Conservation (phyloP, 1,140 invertebrate genomes). For the Idris sp. region DNA sequence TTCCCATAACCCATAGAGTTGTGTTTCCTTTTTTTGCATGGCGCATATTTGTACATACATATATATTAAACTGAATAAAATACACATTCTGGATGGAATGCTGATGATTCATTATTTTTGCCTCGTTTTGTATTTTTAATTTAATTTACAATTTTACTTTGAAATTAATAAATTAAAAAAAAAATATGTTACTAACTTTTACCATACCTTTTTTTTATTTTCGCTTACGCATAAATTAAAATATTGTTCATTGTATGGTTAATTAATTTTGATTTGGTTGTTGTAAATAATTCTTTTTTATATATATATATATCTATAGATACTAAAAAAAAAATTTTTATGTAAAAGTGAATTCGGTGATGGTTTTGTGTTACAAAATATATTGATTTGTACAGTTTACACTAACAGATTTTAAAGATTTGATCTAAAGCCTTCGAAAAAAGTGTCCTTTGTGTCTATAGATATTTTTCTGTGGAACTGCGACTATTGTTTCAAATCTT, state of each 20-base stretch:
- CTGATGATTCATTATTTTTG: conserved; percentile 31
- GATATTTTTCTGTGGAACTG: conserved; percentile 29
- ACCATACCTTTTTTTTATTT: conserved; percentile 1
- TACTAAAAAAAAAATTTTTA: too few species aligned
- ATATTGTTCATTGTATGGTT: conserved; percentile 7
- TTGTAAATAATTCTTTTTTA: neutral
- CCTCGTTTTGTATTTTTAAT: conserved; percentile 18
- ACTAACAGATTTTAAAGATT: conserved; percentile 10
- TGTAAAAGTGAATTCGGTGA: conserved; percentile 5
- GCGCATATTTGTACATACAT: conserved; percentile 48
- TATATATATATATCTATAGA: too few species aligned
- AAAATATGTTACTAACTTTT: conserved; percentile 32
- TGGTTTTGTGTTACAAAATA: conserved; percentile 8
- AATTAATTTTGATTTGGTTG: neutral
- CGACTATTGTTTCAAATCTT: conserved; percentile 28
- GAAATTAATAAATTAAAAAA: too few species aligned
- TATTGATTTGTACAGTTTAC: conserved; percentile 10
- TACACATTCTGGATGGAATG: conserved; percentile 47
- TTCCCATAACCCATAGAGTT: conserved; percentile 24
- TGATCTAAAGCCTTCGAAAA: neutral
- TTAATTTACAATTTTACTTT: conserved; percentile 4
- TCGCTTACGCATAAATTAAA: conserved; percentile 2
- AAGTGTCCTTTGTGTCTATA: conserved; percentile 41
- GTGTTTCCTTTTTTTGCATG: conserved; percentile 48
- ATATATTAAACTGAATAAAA: conserved; percentile 41